phyloP scores from a whole-genome alignment of 2,113 vertebrate genomes.

The Chaetodon trifascialis region DNA sequence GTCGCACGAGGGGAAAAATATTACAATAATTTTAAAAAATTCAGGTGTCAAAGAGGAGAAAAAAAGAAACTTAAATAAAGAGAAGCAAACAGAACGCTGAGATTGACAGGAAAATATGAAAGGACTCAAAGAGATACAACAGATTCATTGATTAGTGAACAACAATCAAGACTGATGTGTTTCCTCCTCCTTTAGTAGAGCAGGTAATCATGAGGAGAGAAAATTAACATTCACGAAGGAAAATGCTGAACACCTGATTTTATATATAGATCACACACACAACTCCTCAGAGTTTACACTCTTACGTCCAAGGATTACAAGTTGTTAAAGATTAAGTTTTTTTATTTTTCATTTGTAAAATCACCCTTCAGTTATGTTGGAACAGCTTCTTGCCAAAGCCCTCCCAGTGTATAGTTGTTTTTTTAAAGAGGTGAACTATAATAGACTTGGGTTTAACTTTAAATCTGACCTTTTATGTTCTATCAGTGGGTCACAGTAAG shows the following conservation, averaged over 20 bases:
- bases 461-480: constrained; percentile 62
- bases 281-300: constrained; percentile 66
- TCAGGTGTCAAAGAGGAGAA: background rate
- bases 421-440: constrained; percentile 42
- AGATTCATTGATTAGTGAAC: constrained; percentile 78
- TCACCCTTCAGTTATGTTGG: constrained; percentile 51
- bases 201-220: constrained; percentile 45
- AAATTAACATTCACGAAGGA: constrained; percentile 66
- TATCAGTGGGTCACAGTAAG: constrained; percentile 56
- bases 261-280: constrained; percentile 45
- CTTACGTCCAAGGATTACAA: constrained; percentile 60
- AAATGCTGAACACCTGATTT: constrained; percentile 73
- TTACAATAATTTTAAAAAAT: background rate
- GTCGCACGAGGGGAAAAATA: constrained; percentile 5
- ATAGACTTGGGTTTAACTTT: constrained; percentile 42
- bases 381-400: constrained; percentile 61
- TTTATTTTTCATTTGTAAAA: constrained; percentile 49
- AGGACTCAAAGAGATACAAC: constrained; percentile 30
- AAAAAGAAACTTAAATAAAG: background rate
- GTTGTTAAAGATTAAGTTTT: constrained; percentile 60
- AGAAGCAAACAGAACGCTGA: constrained; percentile 1
- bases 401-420: constrained; percentile 54
- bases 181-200: constrained; percentile 30
- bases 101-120: constrained; percentile 31
- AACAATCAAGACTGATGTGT: constrained; percentile 70